Evolutionary conservation across 1,140 invertebrate species (phyloP), one percentile per base, ranked within the genome.

Genomic region (Bemisia tabaci): DNA sequence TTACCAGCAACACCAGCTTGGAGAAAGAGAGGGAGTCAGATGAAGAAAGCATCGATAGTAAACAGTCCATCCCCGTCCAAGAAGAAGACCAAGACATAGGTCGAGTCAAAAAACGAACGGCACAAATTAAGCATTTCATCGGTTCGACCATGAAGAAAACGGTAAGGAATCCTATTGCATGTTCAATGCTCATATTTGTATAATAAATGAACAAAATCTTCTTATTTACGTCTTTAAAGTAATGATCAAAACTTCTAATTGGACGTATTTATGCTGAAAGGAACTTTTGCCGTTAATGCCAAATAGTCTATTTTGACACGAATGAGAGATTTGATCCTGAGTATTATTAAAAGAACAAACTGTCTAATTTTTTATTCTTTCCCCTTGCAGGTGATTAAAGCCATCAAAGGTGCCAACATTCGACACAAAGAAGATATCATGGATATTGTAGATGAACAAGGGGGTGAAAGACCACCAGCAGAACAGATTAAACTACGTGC

Each of bases 401-500:
- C 60, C 5, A 61, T 61, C 24, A 22, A 69, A 62, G 68, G 91
- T 2, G 90, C 89, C 0, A 89, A 92, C 75, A 87, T 88, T 1
- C 77, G 90, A 0, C 90, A 92, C 73, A 90, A 89, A 72, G 91
- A 93, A 71, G 91, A 93, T 73, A 85, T 89, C 2, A 85, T 89
- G 59, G 88, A 92, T 73, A 90, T 92, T 58, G 84, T 87, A 22
- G 92, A 95, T 73, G 91, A 93, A 68, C 90, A 90, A 62, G 82
- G 84, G 27, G 59, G 59, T 22, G 39, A 67, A 64, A 62, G 63
- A 64, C 61, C 27, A 1, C 25, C 61, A 48, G 33, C n/a, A 22
- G 92, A 94, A 72, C 87, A 90, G 69, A 92, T 93, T 67, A 95
- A 95, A 80, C 81, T 96, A 24, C 96, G 96, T 79, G 92, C 92